Evolutionary conservation across 1,140 invertebrate species (phyloP), one percentile per base, ranked within the genome.

Genomic region (Heliconius hewitsoni): DNA sequence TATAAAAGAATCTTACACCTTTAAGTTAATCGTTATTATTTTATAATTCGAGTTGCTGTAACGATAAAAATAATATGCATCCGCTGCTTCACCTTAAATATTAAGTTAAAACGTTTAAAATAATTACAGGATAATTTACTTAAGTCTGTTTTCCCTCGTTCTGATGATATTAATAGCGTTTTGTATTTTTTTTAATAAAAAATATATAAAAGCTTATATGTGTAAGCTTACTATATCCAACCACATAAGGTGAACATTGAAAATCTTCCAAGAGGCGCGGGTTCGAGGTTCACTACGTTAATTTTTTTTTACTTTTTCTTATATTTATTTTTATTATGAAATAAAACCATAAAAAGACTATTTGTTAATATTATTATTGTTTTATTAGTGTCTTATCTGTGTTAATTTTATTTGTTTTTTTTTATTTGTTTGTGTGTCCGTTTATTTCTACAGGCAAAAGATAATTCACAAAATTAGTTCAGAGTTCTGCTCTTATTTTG

Each of bases 41-140:
- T 89, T 83, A 89, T 89, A 91, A 90, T 89, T 90, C 84, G 83
- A 84, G 82, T 85, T 80, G 79, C 79, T 50, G 74, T 87, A 85
- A 88, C 85, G 86, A 88, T 89, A 90, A 93, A 91, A 91, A 91
- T 77, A 81, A 81, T 88, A 88, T 86, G 80, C 83, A 89, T 89
- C 88, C 86, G 80, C 77, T 70, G 85, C 86, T 89, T 90, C 86
- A 82, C 87, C 85, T 91, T 87, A 91, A 90, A 92, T 93, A 93
- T 91, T 89, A 91, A 89, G 87, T 88, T 87, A 90, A 90, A 92
- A 84, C 90, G 90, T 91, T 93, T 93, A 93, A 91, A 92, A 92
- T 93, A 92, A 93, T 93, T 90, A 91, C 85, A 76, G 86, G 81
- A 89, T 80, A 88, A 91, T 93, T 91, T 91, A 77, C 80, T 89